Evolutionary conservation across 2,888 invertebrate species (phyloP).

Genomic region (Callimorpha dominula): DNA sequence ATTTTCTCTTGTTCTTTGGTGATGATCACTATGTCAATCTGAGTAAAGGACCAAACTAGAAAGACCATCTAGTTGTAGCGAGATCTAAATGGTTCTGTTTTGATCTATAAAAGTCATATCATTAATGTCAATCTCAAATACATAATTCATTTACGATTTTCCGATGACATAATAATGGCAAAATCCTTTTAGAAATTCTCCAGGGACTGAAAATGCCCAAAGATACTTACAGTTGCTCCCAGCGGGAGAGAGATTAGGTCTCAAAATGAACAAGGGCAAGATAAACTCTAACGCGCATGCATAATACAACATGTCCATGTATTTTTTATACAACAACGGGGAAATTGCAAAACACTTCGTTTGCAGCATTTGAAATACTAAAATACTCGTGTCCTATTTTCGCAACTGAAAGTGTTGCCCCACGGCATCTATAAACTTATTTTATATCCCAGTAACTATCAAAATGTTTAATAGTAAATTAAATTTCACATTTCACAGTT

Average conservation of each 20-base stretch:
- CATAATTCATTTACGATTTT: background rate
- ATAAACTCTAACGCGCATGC: background rate
- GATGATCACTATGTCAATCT: no score
- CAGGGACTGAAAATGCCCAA: background rate
- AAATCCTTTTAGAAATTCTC: no score
- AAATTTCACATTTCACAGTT: background rate
- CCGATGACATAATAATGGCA: no score
- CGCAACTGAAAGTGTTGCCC: slow-evolving; percentile 23
- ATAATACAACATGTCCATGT: background rate
- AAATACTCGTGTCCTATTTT: slow-evolving; percentile 38
- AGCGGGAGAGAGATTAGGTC: background rate
- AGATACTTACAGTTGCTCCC: background rate
- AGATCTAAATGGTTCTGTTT: no score
- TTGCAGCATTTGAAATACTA: slow-evolving; percentile 24
- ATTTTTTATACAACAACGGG: background rate
- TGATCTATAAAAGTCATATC: no score
- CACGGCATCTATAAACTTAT: slow-evolving; percentile 19
- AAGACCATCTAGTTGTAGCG: no score
- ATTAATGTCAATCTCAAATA: background rate
- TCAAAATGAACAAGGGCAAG: background rate
- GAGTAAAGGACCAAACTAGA: no score
- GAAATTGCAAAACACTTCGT: slow-evolving; percentile 14
- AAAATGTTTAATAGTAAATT: background rate
- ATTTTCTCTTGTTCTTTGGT: no score
- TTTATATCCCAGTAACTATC: slow-evolving; percentile 4